These are phyloP conservation scores for Coelinius sp. DNA, from an alignment of 2,888 invertebrate species.

Conservation along the genomic window DNA sequence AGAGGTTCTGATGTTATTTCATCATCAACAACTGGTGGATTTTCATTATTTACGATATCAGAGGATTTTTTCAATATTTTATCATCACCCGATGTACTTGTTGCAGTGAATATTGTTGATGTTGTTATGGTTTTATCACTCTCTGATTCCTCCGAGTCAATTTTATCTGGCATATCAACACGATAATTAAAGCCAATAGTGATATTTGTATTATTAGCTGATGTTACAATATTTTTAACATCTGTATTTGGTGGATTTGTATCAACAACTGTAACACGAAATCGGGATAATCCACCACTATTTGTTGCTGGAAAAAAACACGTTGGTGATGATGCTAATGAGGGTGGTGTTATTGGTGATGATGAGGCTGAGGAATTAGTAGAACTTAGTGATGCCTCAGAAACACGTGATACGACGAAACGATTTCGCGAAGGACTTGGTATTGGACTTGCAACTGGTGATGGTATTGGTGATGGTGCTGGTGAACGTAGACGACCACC, in stretches of 20 bases:
- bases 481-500: conserved; percentile 78
- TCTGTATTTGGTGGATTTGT: conserved; percentile 29
- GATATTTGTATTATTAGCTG: conserved; percentile 56
- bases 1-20: background rate
- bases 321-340: conserved; percentile 71
- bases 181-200: conserved; percentile 55
- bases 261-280: conserved; percentile 68
- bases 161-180: conserved; percentile 44
- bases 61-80: background rate
- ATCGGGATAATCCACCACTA: conserved; percentile 60
- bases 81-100: background rate
- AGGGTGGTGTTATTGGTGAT: conserved; percentile 66
- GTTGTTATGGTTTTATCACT: no score
- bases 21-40: background rate
- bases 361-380: conserved; percentile 67
- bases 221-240: conserved; percentile 71
- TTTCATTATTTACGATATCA: background rate
- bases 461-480: conserved; percentile 76
- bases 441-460: conserved; percentile 80
- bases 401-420: conserved; percentile 71
- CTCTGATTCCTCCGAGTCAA: conserved; percentile 52
- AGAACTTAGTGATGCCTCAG: conserved; percentile 68
- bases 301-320: conserved; percentile 72
- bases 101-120: no score
- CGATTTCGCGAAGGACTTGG: conserved; percentile 73